phyloP scores from a whole-genome alignment of 1,140 invertebrate genomes.

The Drosophila carrolli region DNA sequence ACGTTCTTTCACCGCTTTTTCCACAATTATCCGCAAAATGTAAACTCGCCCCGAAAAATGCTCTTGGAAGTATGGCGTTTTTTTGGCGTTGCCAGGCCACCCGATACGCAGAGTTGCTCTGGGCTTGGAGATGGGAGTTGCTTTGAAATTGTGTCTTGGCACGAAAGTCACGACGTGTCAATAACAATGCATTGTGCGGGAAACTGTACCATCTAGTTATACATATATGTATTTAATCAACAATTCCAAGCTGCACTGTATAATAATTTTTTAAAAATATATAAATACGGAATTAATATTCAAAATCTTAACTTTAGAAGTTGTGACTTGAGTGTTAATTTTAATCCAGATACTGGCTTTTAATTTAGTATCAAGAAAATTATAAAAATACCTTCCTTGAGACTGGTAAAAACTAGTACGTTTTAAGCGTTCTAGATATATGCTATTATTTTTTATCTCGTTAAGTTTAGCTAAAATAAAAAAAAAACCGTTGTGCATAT shows the following conservation, averaged over 20 bases:
- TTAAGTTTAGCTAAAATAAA: too few relatives aligned
- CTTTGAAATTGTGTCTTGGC: neutral
- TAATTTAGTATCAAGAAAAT: too few relatives aligned
- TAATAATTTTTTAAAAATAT: too few relatives aligned
- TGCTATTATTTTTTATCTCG: too few relatives aligned
- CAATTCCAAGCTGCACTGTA: neutral
- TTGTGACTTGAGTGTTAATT: too few relatives aligned
- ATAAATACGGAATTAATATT: too few relatives aligned
- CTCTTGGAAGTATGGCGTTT: slow-evolving; percentile 77
- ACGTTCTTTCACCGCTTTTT: slow-evolving; percentile 53
- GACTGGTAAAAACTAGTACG: too few relatives aligned
- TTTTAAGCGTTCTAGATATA: too few relatives aligned
- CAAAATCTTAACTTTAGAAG: too few relatives aligned
- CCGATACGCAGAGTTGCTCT: slow-evolving; percentile 51
- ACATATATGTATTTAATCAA: neutral
- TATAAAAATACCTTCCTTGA: too few relatives aligned
- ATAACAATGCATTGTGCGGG: neutral
- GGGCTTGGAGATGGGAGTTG: slow-evolving; percentile 8
- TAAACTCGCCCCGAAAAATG: slow-evolving; percentile 74
- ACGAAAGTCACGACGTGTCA: slow-evolving; percentile 8
- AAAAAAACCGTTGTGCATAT: too few relatives aligned
- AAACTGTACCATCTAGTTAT: slow-evolving; percentile 8
- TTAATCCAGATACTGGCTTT: too few relatives aligned
- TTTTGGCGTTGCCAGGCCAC: slow-evolving; percentile 61
- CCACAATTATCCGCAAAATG: slow-evolving; percentile 43